Evolutionary conservation across 2,888 invertebrate species (phyloP), one percentile per base, ranked within the genome.

Genomic region (Cacoxenus indagator): DNA sequence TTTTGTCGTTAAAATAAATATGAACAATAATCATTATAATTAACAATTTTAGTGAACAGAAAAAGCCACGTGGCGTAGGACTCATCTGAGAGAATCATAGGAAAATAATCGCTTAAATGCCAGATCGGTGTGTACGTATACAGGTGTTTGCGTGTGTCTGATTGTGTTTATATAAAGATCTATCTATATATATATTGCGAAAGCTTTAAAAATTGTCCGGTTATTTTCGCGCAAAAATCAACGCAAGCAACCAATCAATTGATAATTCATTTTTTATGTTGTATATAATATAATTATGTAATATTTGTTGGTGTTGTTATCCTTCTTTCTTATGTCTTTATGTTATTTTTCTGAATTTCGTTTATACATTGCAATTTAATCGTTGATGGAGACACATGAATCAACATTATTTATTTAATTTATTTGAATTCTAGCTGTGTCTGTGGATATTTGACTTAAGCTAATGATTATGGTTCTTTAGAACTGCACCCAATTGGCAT

Each of bases 401-500:
- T n/a, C n/a, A n/a, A n/a, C n/a, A n/a, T n/a, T n/a, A n/a, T n/a
- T 19, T 6, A n/a, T 46, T 46, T n/a, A n/a, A 46, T 2, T 46
- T 9, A 17, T 3, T 46, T 46, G 46, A 11, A 43, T 11, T 43
- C n/a, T 11, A 43, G 43, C n/a, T 43, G 19, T 5, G 4, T 46
- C n/a, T 46, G 19, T 17, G 11, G 37, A 37, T 17, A 37, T 37
- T 37, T 37, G 14, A 37, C 14, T 8, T 37, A 37, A 37, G 37
- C 8, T 37, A 37, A 37, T 67, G 17, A 5, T 69, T n/a, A n/a
- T n/a, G n/a, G n/a, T n/a, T 71, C 70, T 73, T 84, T 88, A 88
- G 77, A 88, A 88, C 83, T 88, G 88, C 76, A 88, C 88, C 88
- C 88, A 88, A 75, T 87, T 87, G 68, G 88, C 84, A 73, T 88